Percentiles rank a stretch among this genome's conserved stretches.
phyloP scores from a whole-genome alignment of 2,888 invertebrate species.

The Cistogaster globosa region DNA sequence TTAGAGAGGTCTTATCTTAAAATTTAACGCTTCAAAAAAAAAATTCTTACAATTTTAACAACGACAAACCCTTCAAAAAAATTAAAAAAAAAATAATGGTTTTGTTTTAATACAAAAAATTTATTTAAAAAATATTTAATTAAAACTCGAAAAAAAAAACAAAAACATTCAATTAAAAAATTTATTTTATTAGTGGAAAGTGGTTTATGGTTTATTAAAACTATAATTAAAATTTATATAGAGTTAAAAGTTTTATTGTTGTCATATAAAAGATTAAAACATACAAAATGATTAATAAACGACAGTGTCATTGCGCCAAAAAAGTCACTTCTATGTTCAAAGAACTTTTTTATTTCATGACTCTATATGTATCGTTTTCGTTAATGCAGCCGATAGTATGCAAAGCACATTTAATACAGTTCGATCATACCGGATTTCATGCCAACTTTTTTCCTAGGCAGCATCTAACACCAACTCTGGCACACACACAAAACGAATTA shows the following conservation, averaged over 20 bases:
- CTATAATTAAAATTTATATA: too few species aligned
- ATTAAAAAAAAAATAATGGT: constrained; percentile 16
- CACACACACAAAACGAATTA: constrained; percentile 59
- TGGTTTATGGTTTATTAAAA: too few species aligned
- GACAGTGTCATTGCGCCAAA: constrained; percentile 21
- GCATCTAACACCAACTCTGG: constrained; percentile 73
- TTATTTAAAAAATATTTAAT: not conserved
- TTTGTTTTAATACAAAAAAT: too few species aligned
- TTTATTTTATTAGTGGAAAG: too few species aligned
- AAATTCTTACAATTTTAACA: constrained; percentile 3
- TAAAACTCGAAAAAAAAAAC: not conserved
- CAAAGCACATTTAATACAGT: constrained; percentile 77
- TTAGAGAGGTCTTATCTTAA: constrained; percentile 47
- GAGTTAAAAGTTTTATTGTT: too few species aligned
- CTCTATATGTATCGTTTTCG: not conserved
- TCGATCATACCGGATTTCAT: constrained; percentile 78
- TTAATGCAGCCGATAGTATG: constrained; percentile 29
- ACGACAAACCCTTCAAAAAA: not conserved
- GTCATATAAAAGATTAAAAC: too few species aligned
- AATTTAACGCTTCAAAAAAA: constrained; percentile 45
- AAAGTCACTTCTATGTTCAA: constrained; percentile 45
- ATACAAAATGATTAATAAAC: constrained; percentile 45
- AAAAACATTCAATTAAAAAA: too few species aligned
- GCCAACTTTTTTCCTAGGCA: constrained; percentile 76
- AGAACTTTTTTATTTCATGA: constrained; percentile 32